Evolutionary conservation across 2,888 invertebrate species (phyloP), one percentile per base, ranked within the genome.

Genomic region (Protonemura montana): DNA sequence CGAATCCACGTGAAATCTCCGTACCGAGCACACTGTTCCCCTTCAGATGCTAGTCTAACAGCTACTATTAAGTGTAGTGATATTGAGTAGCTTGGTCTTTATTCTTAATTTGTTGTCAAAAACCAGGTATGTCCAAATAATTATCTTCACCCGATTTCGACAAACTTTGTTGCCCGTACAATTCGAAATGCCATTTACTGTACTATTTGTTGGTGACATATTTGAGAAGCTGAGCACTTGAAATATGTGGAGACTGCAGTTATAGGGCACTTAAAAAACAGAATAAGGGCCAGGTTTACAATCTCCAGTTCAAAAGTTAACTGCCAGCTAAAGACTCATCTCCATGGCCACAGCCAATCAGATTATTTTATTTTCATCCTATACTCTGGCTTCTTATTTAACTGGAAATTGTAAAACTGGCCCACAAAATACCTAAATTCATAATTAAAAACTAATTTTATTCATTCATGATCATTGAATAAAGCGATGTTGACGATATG

Each of bases 1-100:
- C 88, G 89, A 89, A 30, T 81, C 21, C 13, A 10, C 3, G 59
- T 59, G 1, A 42, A 87, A 13, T 29, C 0, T 10, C 26, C 25
- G 29, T 35, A 41, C 25, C 25, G 29, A 41, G 13, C 13, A 13
- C 6, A 41, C 5, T 7, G 13, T 41, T 13, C 13, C 5, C 16
- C 59, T 21, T 59, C 13, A 3, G 59, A 10, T 59, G 1, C 13
- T 21, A 21, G 59, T 21, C 59, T 1, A 59, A 16, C 59, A 59
- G 21, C 59, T 16, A n/a, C n/a, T n/a, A n/a, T n/a, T n/a, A n/a
- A n/a, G n/a, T n/a, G n/a, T n/a, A n/a, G n/a, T n/a, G n/a, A n/a
- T n/a, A n/a, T n/a, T n/a, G n/a, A 21, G 59, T 21, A 59, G 59
- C 16, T 10, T 7, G 21, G 13, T 59, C 21, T 21, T 7, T 59